phyloP scores from a whole-genome alignment of 1,140 invertebrate species.

The Eriosoma lanigerum region DNA sequence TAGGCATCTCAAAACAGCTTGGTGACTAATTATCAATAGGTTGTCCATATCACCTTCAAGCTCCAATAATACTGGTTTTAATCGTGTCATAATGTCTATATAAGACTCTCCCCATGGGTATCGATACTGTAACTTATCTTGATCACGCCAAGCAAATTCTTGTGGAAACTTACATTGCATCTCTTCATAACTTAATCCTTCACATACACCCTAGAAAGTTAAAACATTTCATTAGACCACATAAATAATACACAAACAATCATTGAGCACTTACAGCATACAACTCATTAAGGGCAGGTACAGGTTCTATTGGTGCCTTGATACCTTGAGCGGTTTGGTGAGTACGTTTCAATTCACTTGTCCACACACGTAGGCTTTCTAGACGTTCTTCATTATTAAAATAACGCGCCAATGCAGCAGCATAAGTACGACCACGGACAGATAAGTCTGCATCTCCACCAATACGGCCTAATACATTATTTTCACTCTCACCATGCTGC shows the following conservation, averaged over 20 bases:
- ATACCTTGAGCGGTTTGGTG: slow-evolving; percentile 82
- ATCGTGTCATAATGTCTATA: slow-evolving; percentile 80
- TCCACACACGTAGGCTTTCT: slow-evolving; percentile 79
- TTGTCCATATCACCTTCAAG: slow-evolving; percentile 78
- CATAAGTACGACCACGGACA: slow-evolving; percentile 77
- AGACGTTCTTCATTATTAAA: slow-evolving; percentile 68
- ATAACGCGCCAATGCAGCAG: slow-evolving; percentile 71
- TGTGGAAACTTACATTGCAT: slow-evolving; percentile 86
- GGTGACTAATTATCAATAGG: slow-evolving; percentile 85
- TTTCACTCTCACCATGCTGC: slow-evolving; percentile 90
- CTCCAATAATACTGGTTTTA: slow-evolving; percentile 77
- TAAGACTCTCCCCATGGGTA: slow-evolving; percentile 92
- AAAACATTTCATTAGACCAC: not conserved
- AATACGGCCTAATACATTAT: slow-evolving; percentile 86
- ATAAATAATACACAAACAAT: not conserved
- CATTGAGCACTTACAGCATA: slow-evolving; percentile 66
- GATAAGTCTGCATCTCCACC: slow-evolving; percentile 86
- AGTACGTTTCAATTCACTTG: slow-evolving; percentile 81
- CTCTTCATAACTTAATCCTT: slow-evolving; percentile 90
- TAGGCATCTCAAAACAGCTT: slow-evolving; percentile 87
- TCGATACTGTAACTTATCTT: slow-evolving; percentile 88
- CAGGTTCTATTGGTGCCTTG: slow-evolving; percentile 76
- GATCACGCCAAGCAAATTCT: slow-evolving; percentile 87
- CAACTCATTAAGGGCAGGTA: slow-evolving; percentile 83
- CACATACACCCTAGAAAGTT: slow-evolving; percentile 79